Evolutionary conservation across 2,113 vertebrate genomes (phyloP).

Genomic region (Centrocercus urophasianus): DNA sequence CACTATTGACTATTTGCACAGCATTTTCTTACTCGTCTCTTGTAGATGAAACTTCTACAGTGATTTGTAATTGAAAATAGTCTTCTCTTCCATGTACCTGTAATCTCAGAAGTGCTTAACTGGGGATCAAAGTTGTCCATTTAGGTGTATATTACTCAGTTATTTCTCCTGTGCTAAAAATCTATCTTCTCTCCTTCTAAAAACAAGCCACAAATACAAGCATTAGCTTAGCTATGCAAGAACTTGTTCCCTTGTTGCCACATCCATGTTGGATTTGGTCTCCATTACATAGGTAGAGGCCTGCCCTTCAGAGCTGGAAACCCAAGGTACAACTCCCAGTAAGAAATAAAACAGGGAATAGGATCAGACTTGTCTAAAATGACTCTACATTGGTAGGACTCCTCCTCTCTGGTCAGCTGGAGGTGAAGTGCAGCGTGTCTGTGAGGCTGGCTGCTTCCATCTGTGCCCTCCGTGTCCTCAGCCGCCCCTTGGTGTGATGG

Average conservation of each 20-base stretch:
- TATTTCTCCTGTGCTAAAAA: neutral
- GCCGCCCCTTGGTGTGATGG: neutral
- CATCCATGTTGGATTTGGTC: neutral
- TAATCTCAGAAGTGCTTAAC: neutral
- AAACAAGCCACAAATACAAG: neutral
- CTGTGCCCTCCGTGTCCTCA: neutral
- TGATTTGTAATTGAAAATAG: neutral
- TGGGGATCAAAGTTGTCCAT: neutral
- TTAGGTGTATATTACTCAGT: neutral
- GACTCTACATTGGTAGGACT: neutral
- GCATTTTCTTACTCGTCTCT: neutral
- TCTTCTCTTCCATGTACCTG: neutral
- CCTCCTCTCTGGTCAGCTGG: neutral
- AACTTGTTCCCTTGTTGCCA: neutral
- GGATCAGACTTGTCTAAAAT: neutral
- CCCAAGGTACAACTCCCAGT: neutral
- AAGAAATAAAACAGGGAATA: neutral
- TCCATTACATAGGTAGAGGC: neutral
- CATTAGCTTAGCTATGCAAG: neutral
- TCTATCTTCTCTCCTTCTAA: neutral
- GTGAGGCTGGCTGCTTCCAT: neutral
- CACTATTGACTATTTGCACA: neutral
- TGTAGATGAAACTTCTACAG: neutral
- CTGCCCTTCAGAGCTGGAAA: neutral
- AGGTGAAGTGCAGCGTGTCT: neutral